Evolutionary conservation across 1,140 invertebrate species (phyloP), one percentile per base, ranked within the genome.

Genomic region (Mylabris phalerata): DNA sequence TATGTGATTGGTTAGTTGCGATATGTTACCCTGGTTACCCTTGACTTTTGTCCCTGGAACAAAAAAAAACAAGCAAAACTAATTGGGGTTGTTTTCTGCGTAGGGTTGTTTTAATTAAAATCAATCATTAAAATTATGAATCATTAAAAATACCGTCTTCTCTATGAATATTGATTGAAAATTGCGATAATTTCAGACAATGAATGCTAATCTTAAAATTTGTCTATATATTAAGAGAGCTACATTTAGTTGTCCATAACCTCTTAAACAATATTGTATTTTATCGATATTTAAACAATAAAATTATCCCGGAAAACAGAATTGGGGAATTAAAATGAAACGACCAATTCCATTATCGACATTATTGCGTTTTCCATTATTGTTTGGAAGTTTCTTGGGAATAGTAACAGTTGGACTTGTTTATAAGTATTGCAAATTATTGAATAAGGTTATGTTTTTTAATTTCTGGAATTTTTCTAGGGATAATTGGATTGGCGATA

Each of bases 401-500:
- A 11, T 62, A 1, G 47, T 40, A 25, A 47, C 46, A n/a, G 1
- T 62, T 25, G 60, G 60, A 19, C 50, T 62, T 44, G 9, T 50
- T 38, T 58, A 50, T 42, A 50, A 55, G 60, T 62, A 54, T 43
- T 57, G 44, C 39, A 54, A 51, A 50, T 58, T 58, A 50, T 40
- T 27, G 19, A 6, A n/a, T 45, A 50, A 25, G 9, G 25, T 25
- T 26, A 46, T 46, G 45, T 2, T 13, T 38, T 50, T 39, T 26
- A 46, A 32, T 32, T 32, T 32, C 0, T 32, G 32, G 32, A 32
- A 2, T 32, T 32, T 42, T 50, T 54, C 10, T 11, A 63, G 58
- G 11, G 48, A 60, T n/a, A 32, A 47, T 10, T 61, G 60, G 55
- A 44, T 64, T 4, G 49, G 50, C 1, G 55, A 64, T 48, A 50